Percentiles rank a stretch among this genome's conserved stretches.
Conservation (phyloP, 1,140 invertebrate species). For the Neodiprion fabricii region DNA sequence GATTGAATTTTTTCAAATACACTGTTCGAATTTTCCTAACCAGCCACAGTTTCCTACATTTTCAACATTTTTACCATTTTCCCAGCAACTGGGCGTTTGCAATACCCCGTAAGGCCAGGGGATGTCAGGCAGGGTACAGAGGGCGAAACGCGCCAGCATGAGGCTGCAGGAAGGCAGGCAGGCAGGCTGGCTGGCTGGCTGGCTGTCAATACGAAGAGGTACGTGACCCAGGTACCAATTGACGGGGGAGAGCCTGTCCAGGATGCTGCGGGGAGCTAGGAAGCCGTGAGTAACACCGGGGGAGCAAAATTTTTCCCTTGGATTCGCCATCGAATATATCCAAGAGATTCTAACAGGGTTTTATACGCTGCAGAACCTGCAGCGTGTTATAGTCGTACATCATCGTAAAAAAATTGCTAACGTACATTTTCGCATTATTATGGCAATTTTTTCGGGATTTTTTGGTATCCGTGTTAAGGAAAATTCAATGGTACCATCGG, state of each 20-base stretch:
- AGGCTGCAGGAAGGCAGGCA: conserved; percentile 1
- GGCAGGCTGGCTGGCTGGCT: conserved; percentile 42
- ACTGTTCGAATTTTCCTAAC: too few relatives aligned
- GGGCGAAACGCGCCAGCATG: not conserved
- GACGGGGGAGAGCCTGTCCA: conserved; percentile 26
- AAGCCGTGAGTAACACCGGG: not conserved
- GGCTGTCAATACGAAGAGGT: conserved; percentile 55
- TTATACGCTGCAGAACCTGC: too few relatives aligned
- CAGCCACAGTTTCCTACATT: too few relatives aligned
- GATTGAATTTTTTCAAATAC: too few relatives aligned
- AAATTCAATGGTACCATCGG: too few relatives aligned
- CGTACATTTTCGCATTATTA: too few relatives aligned
- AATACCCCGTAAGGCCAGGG: not conserved
- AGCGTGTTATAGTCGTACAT: too few relatives aligned
- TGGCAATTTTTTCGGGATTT: too few relatives aligned
- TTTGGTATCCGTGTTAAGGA: too few relatives aligned
- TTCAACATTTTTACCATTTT: too few relatives aligned
- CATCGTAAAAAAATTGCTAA: too few relatives aligned
- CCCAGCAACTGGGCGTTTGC: too few relatives aligned
- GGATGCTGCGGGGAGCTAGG: not conserved
- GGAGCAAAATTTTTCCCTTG: not conserved
- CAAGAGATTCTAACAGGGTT: not conserved
- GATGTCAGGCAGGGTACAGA: not conserved
- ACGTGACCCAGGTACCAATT: conserved; percentile 56
- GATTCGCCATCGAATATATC: not conserved